These are phyloP conservation scores for Drosophila tropicalis DNA, from an alignment of 1,140 invertebrate species.

Conservation along the genomic window DNA sequence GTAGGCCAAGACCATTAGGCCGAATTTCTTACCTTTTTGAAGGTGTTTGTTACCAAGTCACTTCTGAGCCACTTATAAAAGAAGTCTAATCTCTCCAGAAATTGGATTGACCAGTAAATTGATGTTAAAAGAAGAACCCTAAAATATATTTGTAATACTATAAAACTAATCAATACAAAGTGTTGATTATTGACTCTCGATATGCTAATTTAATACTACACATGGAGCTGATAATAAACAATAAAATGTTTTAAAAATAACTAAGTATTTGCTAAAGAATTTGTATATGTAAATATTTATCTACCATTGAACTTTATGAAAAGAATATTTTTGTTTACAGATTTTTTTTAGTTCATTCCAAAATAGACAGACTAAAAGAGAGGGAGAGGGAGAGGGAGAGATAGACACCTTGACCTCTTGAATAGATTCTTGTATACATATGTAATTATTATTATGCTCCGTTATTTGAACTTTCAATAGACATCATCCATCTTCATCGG, in stretches of 20 bases:
- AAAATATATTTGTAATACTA: not conserved
- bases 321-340: not conserved
- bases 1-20: not conserved
- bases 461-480: slow-evolving; percentile 22
- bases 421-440: not conserved
- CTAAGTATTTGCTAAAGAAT: not conserved
- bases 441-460: slow-evolving; percentile 12
- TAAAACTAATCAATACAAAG: not conserved
- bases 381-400: not conserved
- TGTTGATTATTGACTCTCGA: not conserved
- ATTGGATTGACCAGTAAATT: not conserved
- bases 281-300: not conserved
- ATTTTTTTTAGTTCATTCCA: not conserved
- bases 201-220: slow-evolving; percentile 36
- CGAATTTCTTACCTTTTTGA: not conserved
- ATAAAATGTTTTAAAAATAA: slow-evolving; percentile 6
- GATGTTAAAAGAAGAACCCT: not conserved
- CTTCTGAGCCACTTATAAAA: no score
- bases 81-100: no score
- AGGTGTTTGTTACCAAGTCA: no score
- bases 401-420: slow-evolving; percentile 1
- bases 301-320: not conserved
- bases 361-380: no score
- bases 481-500: slow-evolving; percentile 32
- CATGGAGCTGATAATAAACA: slow-evolving; percentile 28